Percentiles rank a stretch among this genome's conserved stretches.
phyloP scores from a whole-genome alignment of 2,888 invertebrate genomes.

The Hydroisotoma schaefferi region DNA sequence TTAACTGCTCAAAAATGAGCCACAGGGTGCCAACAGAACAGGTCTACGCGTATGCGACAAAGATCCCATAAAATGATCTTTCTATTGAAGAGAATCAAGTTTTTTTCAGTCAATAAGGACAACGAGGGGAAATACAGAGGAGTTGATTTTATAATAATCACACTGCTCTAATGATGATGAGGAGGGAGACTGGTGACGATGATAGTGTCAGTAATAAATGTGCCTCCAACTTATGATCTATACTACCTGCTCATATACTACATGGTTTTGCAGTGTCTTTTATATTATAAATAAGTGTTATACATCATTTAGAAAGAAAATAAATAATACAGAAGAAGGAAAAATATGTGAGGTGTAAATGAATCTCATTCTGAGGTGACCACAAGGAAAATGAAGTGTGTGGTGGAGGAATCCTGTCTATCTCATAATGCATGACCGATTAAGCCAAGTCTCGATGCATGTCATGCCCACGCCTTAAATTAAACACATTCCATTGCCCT shows the following conservation, averaged over 20 bases:
- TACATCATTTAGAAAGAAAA: neutral
- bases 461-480: constrained; percentile 50
- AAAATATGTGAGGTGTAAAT: neutral
- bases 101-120: neutral
- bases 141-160: constrained; percentile 19
- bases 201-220: too few relatives aligned
- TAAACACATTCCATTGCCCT: constrained; percentile 48
- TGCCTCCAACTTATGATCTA: too few relatives aligned
- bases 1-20: neutral
- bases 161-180: constrained; percentile 14
- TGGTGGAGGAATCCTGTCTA: constrained; percentile 5
- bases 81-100: constrained; percentile 11
- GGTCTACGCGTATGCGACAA: constrained; percentile 32
- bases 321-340: neutral
- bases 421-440: constrained; percentile 46
- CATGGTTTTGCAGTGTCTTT: too few relatives aligned
- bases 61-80: constrained; percentile 24
- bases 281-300: neutral
- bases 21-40: constrained; percentile 19
- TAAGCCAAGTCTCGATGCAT: constrained; percentile 45
- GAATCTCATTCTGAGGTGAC: constrained; percentile 1
- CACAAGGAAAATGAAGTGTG: constrained; percentile 5
- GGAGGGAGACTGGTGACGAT: constrained; percentile 11
- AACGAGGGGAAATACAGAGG: neutral
- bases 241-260: too few relatives aligned